phyloP scores from a whole-genome alignment of 2,888 invertebrate species.

The Drosophila trichaetosa region DNA sequence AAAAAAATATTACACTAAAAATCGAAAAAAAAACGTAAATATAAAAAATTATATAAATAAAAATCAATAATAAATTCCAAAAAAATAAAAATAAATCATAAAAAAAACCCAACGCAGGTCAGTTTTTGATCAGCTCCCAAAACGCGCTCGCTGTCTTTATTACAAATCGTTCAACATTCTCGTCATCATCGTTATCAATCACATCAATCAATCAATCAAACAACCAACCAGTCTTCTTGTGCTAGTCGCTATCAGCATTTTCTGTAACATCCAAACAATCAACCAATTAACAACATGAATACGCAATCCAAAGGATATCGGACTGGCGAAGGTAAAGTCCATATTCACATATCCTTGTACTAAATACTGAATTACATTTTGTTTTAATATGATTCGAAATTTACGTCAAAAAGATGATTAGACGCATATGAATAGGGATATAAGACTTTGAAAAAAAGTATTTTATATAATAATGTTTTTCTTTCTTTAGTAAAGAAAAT shows the following conservation, averaged over 20 bases:
- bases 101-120: slow-evolving; percentile 26
- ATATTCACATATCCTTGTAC: background rate
- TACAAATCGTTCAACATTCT: slow-evolving; percentile 62
- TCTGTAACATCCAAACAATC: slow-evolving; percentile 38
- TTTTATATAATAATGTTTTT: background rate
- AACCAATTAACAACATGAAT: slow-evolving; percentile 79
- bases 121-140: slow-evolving; percentile 44
- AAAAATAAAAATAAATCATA: slow-evolving; percentile 2
- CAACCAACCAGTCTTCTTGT: slow-evolving; percentile 59
- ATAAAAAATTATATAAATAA: slow-evolving; percentile 23
- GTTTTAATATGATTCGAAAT: background rate
- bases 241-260: slow-evolving; percentile 79
- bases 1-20: slow-evolving; percentile 58
- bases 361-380: background rate
- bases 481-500: background rate
- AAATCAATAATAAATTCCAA: slow-evolving; percentile 22
- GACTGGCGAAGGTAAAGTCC: slow-evolving; percentile 83
- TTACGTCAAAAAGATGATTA: background rate
- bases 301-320: slow-evolving; percentile 85
- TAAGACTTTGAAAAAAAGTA: no score
- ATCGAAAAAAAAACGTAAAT: slow-evolving; percentile 27
- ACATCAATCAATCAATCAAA: slow-evolving; percentile 39
- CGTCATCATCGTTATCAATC: slow-evolving; percentile 27
- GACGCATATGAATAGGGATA: no score
- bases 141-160: slow-evolving; percentile 46